phyloP scores from a whole-genome alignment of 2,797 vertebrate genomes.

The Mionectes olivaceus region DNA sequence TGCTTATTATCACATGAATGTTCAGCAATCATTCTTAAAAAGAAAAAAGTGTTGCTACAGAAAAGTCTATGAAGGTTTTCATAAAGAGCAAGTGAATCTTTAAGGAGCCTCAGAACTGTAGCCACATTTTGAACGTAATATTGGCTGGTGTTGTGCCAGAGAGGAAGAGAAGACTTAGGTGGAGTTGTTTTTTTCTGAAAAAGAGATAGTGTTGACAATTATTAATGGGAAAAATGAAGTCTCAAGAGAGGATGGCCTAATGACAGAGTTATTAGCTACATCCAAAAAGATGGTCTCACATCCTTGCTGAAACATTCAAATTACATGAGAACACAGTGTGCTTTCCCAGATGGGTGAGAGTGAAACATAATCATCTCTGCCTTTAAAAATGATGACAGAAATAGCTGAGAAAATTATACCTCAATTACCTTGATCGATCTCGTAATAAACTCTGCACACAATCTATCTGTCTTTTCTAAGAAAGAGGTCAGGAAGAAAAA shows the following conservation, averaged over 20 bases:
- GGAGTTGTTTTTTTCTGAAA: slow-evolving; percentile 52
- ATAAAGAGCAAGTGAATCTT: neutral
- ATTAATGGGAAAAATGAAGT: slow-evolving; percentile 59
- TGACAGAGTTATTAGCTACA: slow-evolving; percentile 31
- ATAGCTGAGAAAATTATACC: slow-evolving; percentile 50
- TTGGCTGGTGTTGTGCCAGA: neutral
- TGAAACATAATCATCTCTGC: slow-evolving; percentile 11
- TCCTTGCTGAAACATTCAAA: slow-evolving; percentile 28
- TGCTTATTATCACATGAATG: slow-evolving; percentile 8
- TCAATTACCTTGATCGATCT: slow-evolving; percentile 60
- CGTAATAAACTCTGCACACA: slow-evolving; percentile 55
- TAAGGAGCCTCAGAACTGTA: neutral
- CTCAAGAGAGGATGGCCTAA: slow-evolving; percentile 21
- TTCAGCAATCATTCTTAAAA: neutral
- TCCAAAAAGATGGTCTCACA: slow-evolving; percentile 34
- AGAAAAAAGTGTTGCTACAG: neutral
- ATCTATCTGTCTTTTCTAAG: slow-evolving; percentile 16
- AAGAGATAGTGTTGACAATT: slow-evolving; percentile 52
- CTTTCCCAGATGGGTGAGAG: slow-evolving; percentile 60
- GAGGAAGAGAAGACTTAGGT: slow-evolving; percentile 28
- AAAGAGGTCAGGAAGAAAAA: slow-evolving; percentile 3
- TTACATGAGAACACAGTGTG: slow-evolving; percentile 17
- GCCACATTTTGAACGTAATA: neutral
- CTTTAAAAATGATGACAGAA: slow-evolving; percentile 51
- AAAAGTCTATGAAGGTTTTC: neutral